Base-by-base conservation (phyloP, 2,113 vertebrate genomes). In the Chloroceryle aenea region DNA sequence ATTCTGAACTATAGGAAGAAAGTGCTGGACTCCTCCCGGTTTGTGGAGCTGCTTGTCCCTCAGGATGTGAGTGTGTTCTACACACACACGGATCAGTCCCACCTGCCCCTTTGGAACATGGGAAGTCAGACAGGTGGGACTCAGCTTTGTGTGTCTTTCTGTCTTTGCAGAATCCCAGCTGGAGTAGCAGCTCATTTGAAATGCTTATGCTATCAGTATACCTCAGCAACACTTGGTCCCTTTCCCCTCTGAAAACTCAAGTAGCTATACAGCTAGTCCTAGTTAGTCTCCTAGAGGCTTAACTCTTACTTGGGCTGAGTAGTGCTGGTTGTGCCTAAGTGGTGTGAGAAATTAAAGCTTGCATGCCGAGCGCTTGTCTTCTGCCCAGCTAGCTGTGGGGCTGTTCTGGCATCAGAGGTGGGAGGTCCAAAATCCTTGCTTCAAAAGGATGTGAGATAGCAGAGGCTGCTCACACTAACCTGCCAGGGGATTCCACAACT, bases 41-140 rank as follows among this genome's bases (percentile, higher is more conserved):
- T 99, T 45, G 98, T 98, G 15, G 99, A 99, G 93, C 96, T 99
- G 85, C 98, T 99, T 16, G 98, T 98, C 77, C 99, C 99, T 93
- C 98, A 98, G 90, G 99, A 99, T 14, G 97, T 99, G 68, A 98
- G 98, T 8, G 98, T 99, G 82, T 99, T 99, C 97, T 99, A 98
- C 59, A 95, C 97, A 0, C 98, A 99, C 96, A 99, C 98, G 0
- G 98, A 98, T 9, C 98, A 98, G 79, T 98, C 98, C 12, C 98
- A 98, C 77, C 97, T 99, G 59, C 99, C 99, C 0, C 98, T 98
- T 58, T 99, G 99, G 99, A 98, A 97, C 89, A 56, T 52, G 64
- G 95, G 96, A 36, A 71, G 90, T 34, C 95, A 97, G 63, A 89
- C 95, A 94, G 97, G 98, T 98, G 79, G 30, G 93, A 50, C 17